These are phyloP conservation scores for Thysanoteuthis rhombus DNA, from an alignment of 2,888 invertebrate genomes.

Conservation along the genomic window DNA sequence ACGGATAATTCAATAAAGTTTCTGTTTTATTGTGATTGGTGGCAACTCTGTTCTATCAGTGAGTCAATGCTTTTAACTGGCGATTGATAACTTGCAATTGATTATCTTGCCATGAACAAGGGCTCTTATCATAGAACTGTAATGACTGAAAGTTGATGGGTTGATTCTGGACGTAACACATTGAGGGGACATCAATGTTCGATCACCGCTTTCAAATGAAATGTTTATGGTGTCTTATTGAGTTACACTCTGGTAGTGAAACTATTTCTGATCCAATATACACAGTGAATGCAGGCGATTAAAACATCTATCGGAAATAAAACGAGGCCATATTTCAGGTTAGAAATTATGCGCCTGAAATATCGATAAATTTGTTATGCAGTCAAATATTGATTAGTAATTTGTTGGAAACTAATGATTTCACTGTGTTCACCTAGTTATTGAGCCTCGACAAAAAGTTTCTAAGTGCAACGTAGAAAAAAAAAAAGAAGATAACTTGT, in stretches of 20 bases:
- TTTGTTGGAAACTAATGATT: conserved; percentile 12
- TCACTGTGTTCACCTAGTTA: background rate
- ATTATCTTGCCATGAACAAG: too few species aligned
- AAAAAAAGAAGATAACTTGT: background rate
- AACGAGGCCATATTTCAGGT: background rate
- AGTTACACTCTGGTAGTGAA: background rate
- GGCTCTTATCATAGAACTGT: too few species aligned
- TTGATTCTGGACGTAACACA: background rate
- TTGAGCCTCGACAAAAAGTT: background rate
- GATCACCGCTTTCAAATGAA: background rate
- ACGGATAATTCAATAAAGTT: too few species aligned
- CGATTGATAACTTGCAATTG: too few species aligned
- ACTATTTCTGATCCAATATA: background rate
- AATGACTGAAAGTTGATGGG: too few species aligned
- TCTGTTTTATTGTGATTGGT: too few species aligned
- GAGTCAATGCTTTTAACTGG: too few species aligned
- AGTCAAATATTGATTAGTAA: background rate
- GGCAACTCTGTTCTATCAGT: too few species aligned
- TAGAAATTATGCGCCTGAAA: background rate
- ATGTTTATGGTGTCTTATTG: background rate
- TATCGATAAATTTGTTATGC: background rate
- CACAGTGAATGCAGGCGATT: background rate
- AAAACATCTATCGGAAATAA: background rate
- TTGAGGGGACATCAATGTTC: background rate
- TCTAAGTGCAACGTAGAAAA: background rate